Conservation (phyloP, 2,797 vertebrate genomes). For the Leptatherina wallacei region DNA sequence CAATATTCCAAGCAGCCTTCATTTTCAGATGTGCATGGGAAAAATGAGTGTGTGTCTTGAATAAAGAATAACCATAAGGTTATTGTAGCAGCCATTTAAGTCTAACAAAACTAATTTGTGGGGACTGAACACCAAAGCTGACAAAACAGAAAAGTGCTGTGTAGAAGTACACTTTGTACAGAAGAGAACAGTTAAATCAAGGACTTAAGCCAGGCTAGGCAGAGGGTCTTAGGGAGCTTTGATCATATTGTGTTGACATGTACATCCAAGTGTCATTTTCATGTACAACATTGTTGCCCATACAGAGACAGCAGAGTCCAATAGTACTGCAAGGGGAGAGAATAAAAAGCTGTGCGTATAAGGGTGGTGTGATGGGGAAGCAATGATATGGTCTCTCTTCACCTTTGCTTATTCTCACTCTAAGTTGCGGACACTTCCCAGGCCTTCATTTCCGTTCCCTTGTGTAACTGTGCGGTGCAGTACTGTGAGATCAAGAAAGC, state of each 20-base stretch:
- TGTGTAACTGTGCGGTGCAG: conserved; percentile 56
- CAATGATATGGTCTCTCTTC: conserved; percentile 26
- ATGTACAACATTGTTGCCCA: conserved; percentile 40
- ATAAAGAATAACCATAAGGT: conserved; percentile 52
- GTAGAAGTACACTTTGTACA: conserved; percentile 66
- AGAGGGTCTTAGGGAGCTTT: conserved; percentile 32
- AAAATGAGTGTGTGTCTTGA: conserved; percentile 44
- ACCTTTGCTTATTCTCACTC: conserved; percentile 28
- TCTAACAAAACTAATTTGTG: conserved; percentile 51
- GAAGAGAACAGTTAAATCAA: conserved; percentile 39
- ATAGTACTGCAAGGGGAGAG: conserved; percentile 32
- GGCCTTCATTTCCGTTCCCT: conserved; percentile 46
- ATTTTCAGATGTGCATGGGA: conserved; percentile 61
- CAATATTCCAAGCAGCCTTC: conserved; percentile 67
- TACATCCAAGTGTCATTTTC: conserved; percentile 75
- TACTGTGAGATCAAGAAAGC: conserved; percentile 49
- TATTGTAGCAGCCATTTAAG: conserved; percentile 58
- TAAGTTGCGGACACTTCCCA: conserved; percentile 35
- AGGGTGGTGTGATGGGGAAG: conserved; percentile 1
- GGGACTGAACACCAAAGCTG: conserved; percentile 49
- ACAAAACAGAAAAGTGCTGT: conserved; percentile 63
- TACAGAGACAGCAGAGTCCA: conserved; percentile 32
- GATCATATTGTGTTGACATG: conserved; percentile 46
- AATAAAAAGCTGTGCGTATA: conserved; percentile 24
- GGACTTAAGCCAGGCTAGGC: conserved; percentile 28